Conservation (phyloP, 1,140 invertebrate genomes). For the Octopus bimaculoides region DNA sequence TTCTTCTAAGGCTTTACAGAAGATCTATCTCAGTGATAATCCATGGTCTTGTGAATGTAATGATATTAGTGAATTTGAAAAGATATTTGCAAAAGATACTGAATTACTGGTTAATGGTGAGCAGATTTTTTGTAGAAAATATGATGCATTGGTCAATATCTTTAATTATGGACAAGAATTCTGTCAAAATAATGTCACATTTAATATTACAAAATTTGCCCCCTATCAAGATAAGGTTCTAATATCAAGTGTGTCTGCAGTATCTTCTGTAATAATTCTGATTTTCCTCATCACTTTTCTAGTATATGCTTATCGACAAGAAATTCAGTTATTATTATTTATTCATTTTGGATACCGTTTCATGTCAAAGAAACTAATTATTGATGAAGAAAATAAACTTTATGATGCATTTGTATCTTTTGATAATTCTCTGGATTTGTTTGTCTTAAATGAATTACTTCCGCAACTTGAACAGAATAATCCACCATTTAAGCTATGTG, state of each 20-base stretch:
- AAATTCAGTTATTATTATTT: constrained; percentile 36
- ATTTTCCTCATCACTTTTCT: constrained; percentile 19
- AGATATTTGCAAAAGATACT: constrained; percentile 18
- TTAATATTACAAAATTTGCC: background rate
- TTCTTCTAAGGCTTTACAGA: background rate
- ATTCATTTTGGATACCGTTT: constrained; percentile 29
- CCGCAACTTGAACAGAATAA: constrained; percentile 35
- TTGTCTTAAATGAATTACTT: constrained; percentile 34
- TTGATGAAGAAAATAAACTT: constrained; percentile 23
- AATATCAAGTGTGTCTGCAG: background rate
- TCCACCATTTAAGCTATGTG: constrained; percentile 36
- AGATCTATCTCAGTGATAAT: constrained; percentile 30
- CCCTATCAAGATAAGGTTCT: constrained; percentile 1
- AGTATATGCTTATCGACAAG: constrained; percentile 25
- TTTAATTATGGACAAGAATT: background rate
- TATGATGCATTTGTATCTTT: constrained; percentile 46
- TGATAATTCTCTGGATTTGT: constrained; percentile 37
- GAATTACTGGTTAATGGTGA: background rate
- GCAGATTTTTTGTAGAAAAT: background rate
- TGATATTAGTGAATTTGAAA: constrained; percentile 22
- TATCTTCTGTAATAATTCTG: constrained; percentile 15
- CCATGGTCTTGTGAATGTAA: constrained; percentile 35
- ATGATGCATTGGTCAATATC: background rate
- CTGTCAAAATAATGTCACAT: background rate
- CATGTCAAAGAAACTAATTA: constrained; percentile 20